Conservation (phyloP, 2,113 vertebrate species). For the Xiphophorus couchianus region DNA sequence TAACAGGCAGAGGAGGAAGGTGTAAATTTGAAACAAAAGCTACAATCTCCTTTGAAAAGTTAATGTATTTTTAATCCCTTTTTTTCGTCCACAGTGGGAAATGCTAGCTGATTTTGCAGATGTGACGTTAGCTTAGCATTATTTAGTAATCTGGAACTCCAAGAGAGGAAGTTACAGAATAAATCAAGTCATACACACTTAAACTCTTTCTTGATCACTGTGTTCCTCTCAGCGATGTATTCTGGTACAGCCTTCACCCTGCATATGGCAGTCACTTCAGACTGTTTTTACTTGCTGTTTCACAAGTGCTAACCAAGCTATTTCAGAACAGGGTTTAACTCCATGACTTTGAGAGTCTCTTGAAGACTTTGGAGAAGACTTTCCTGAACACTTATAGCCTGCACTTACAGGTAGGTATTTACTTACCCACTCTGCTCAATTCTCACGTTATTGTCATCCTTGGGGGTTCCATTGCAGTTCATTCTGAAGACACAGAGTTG, state of each 20-base stretch:
- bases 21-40: conserved; percentile 17
- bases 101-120: background rate
- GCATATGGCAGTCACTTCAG: too few species aligned
- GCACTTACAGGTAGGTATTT: background rate
- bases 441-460: background rate
- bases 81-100: background rate
- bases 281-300: too few species aligned
- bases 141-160: background rate
- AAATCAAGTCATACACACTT: background rate
- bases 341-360: background rate
- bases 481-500: background rate
- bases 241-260: background rate
- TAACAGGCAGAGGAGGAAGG: background rate
- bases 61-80: background rate
- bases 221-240: background rate
- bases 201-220: background rate
- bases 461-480: background rate
- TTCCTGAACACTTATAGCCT: too few species aligned
- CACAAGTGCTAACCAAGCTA: too few species aligned
- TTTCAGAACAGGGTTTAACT: background rate
- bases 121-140: background rate
- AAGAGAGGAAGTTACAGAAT: background rate
- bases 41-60: background rate
- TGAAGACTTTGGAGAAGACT: background rate
- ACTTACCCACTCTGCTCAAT: background rate